A percentile compares a stretch with the other conserved stretches of the same genome.
Conservation (phyloP, 1,140 invertebrate genomes). For the Anadara kagoshimensis region DNA sequence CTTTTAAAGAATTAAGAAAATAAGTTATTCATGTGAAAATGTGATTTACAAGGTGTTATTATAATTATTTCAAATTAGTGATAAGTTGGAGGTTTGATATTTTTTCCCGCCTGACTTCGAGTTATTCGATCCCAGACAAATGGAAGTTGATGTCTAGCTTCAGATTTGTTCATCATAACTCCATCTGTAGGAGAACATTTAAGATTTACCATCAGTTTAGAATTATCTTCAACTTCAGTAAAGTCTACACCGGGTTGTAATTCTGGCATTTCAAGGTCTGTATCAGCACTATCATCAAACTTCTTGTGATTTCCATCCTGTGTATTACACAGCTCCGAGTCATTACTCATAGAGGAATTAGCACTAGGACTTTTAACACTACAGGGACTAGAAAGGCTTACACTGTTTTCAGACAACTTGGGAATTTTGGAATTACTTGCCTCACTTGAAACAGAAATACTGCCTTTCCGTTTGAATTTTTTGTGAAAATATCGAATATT, state of each 20-base stretch:
- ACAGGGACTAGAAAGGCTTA: conserved; percentile 6
- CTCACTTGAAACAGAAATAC: conserved; percentile 17
- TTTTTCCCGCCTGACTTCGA: conserved; percentile 56
- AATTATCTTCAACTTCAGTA: conserved; percentile 5
- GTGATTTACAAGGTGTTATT: no score
- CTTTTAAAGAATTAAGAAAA: no score
- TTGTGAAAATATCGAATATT: conserved; percentile 62
- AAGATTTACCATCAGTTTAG: conserved; percentile 3
- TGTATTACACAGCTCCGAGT: conserved; percentile 29
- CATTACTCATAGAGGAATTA: conserved; percentile 26
- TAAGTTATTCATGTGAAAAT: no score
- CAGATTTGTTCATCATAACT: conserved; percentile 25
- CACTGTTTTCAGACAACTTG: not conserved
- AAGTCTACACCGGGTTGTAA: not conserved
- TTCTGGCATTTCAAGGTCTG: not conserved
- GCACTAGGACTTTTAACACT: conserved; percentile 35
- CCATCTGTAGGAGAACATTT: conserved; percentile 6
- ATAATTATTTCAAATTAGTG: no score
- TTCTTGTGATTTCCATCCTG: not conserved
- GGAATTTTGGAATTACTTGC: not conserved
- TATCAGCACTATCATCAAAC: conserved; percentile 7
- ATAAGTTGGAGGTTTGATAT: no score
- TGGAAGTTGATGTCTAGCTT: conserved; percentile 58
- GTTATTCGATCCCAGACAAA: conserved; percentile 65
- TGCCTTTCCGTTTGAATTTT: conserved; percentile 58